phyloP scores from a whole-genome alignment of 2,888 invertebrate genomes.

The Girardia tigrina region DNA sequence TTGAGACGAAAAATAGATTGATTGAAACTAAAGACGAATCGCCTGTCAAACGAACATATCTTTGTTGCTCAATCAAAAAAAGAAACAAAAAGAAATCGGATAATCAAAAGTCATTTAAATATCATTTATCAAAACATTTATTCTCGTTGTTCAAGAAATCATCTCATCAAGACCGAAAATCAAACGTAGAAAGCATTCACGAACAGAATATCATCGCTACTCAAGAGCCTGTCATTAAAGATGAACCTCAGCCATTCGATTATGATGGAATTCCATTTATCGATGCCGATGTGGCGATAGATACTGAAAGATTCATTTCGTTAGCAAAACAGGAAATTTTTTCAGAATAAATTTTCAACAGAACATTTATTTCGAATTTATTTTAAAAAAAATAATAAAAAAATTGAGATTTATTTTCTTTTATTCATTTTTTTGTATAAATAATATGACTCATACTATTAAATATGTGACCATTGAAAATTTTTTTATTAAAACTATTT shows the following conservation, averaged over 20 bases:
- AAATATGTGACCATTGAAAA: too few species aligned
- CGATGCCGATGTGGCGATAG: background rate
- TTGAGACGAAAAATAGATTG: too few species aligned
- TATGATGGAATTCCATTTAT: slow-evolving; percentile 14
- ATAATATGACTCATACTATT: too few species aligned
- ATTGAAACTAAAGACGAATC: background rate
- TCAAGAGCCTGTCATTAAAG: background rate
- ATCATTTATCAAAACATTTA: background rate
- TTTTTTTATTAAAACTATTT: too few species aligned
- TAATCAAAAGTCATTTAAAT: background rate
- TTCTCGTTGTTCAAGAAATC: slow-evolving; percentile 4
- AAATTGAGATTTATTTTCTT: too few species aligned
- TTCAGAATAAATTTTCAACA: too few species aligned
- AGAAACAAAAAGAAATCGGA: background rate
- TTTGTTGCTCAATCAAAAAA: background rate
- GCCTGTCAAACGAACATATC: background rate
- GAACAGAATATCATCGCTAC: background rate
- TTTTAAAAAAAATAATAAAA: too few species aligned
- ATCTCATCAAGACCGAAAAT: background rate
- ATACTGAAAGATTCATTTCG: background rate
- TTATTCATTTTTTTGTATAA: too few species aligned
- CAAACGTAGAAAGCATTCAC: background rate
- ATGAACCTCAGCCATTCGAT: background rate
- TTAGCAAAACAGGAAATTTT: background rate
- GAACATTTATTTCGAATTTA: too few species aligned